phyloP scores from a whole-genome alignment of 1,140 invertebrate genomes.

The Ceratitis capitata region DNA sequence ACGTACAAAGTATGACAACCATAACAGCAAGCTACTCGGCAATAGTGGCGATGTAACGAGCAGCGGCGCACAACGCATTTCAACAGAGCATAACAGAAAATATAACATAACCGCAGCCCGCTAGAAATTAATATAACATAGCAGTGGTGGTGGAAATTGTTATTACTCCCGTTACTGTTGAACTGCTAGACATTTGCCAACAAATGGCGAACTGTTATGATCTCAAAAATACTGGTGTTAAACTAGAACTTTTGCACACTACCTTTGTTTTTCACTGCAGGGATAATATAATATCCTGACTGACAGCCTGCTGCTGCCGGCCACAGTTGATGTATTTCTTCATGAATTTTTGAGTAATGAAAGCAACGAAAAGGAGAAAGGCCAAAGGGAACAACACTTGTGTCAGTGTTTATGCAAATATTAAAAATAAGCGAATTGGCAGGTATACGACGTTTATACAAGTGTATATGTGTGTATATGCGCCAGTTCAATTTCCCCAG shows the following conservation, averaged over 20 bases:
- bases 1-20: too few species aligned
- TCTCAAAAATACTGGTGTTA: too few species aligned
- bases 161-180: too few species aligned
- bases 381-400: neutral
- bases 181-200: too few species aligned
- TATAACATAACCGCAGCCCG: too few species aligned
- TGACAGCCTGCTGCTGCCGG: neutral
- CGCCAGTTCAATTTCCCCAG: conserved; percentile 44
- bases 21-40: too few species aligned
- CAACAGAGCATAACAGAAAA: too few species aligned
- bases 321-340: conserved; percentile 38
- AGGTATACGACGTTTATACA: neutral
- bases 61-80: too few species aligned
- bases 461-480: neutral
- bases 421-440: neutral
- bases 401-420: neutral
- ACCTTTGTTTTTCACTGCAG: neutral
- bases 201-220: too few species aligned
- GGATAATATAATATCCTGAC: neutral
- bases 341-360: neutral
- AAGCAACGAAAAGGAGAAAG: neutral
- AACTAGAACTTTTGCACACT: neutral
- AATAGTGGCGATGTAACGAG: too few species aligned
- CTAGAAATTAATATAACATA: too few species aligned
- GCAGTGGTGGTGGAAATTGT: too few species aligned